Evolutionary conservation across 2,797 vertebrate species (phyloP), one percentile per base, ranked within the genome.

Genomic region (Aselliscus stoliczkanus): DNA sequence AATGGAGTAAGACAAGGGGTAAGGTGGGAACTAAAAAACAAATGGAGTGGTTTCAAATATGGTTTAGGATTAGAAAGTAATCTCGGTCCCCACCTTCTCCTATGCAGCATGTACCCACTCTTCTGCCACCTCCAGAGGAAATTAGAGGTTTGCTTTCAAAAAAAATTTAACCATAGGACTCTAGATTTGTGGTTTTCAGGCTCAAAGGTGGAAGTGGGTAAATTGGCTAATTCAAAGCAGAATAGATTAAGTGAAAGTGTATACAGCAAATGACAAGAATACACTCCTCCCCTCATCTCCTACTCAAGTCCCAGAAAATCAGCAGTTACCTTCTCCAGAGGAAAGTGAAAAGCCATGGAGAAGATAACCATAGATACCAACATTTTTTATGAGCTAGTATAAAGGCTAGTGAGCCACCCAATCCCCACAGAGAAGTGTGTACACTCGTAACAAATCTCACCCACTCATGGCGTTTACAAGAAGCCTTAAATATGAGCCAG

Each of bases 241-340:
- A 91, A 64, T 15, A 37, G 52, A 69, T 64, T 93, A 82, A 86
- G 52, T 83, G 62, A 44, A 93, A 73, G 6, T 65, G 8, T 44
- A 21, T 34, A 29, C 2, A 67, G 39, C 62, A n/a, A 88, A 80
- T 47, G 14, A 90, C 34, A 27, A 83, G 23, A 77, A 87, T 18
- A 86, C 23, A 37, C 8, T 2, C 1, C 29, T 56, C 3, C 2
- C 1, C 5, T 7, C 29, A n/a, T 67, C 20, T 2, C 8, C 25
- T 72, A 56, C 8, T 83, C 15, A 82, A 44, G 47, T 70, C 42
- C 50, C 14, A 72, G 65, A 72, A 94, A 80, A 67, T 54, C 14
- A 69, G 4, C 9, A 21, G 12, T 64, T 7, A 79, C 1, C 2
- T 79, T 9, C 7, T 70, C 27, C 4, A 58, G 65, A 82, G 42